phyloP scores from a whole-genome alignment of 2,888 invertebrate species.

The Polia nebulosa region DNA sequence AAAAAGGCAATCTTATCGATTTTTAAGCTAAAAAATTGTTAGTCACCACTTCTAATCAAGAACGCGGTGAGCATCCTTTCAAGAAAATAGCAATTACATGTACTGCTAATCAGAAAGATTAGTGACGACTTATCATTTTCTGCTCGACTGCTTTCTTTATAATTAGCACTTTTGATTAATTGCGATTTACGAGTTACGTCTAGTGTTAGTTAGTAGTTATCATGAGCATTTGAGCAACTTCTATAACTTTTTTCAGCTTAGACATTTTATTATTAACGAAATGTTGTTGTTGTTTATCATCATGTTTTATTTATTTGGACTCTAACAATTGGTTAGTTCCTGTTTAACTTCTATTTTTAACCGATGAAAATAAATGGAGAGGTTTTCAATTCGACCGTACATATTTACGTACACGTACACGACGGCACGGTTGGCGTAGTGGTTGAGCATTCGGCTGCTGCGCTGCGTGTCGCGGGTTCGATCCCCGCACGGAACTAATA shows the following conservation, averaged over 20 bases:
- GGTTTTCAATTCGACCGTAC: no score
- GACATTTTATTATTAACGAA: conserved; percentile 2
- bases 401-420: no score
- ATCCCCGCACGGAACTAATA: no score
- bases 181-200: conserved; percentile 35
- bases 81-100: conserved; percentile 31
- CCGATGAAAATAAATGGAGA: no score
- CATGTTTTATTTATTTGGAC: conserved; percentile 25
- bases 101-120: conserved; percentile 43
- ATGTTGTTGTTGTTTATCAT: conserved; percentile 4
- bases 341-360: no score
- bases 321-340: conserved; percentile 2
- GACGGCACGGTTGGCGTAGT: no score
- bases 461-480: no score
- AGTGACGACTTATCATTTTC: conserved; percentile 64
- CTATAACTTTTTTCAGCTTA: conserved; percentile 4
- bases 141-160: conserved; percentile 56
- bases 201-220: conserved; percentile 1
- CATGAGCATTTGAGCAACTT: conserved; percentile 20
- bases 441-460: no score
- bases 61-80: conserved; percentile 28
- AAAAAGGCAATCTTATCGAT: not conserved
- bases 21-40: not conserved
- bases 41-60: no score
- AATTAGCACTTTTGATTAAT: conserved; percentile 60